phyloP scores from a whole-genome alignment of 2,888 invertebrate species.

The Hipparchia sbordonii region DNA sequence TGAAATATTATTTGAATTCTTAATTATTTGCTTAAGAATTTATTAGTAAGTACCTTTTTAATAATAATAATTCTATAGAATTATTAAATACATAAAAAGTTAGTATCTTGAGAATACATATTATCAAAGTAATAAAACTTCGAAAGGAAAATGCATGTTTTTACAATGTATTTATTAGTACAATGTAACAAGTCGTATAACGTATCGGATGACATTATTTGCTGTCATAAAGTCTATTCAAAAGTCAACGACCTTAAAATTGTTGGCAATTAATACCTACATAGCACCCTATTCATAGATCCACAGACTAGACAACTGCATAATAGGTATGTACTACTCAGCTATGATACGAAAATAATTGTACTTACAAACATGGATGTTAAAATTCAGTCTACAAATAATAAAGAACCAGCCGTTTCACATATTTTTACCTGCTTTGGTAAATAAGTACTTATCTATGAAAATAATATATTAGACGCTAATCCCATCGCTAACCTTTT shows the following conservation, averaged over 20 bases:
- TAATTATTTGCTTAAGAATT: too few relatives aligned
- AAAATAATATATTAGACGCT: too few relatives aligned
- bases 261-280: conserved; percentile 22
- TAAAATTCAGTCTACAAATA: neutral
- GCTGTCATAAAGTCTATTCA: conserved; percentile 12
- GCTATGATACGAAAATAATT: neutral
- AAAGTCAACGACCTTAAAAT: conserved; percentile 30
- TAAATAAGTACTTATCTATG: too few relatives aligned
- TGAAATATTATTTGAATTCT: too few relatives aligned
- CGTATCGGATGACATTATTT: conserved; percentile 3
- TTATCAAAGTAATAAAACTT: neutral
- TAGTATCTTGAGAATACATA: neutral
- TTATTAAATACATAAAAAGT: neutral
- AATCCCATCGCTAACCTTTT: too few relatives aligned
- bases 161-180: neutral
- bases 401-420: neutral
- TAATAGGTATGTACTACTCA: neutral
- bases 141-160: neutral
- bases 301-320: neutral
- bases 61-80: too few relatives aligned
- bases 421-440: too few relatives aligned
- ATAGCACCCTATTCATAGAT: conserved; percentile 22
- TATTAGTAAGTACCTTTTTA: too few relatives aligned
- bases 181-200: neutral
- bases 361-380: too few relatives aligned